Conservation (phyloP, 2,797 vertebrate species). For the Dermochelys coriacea region DNA sequence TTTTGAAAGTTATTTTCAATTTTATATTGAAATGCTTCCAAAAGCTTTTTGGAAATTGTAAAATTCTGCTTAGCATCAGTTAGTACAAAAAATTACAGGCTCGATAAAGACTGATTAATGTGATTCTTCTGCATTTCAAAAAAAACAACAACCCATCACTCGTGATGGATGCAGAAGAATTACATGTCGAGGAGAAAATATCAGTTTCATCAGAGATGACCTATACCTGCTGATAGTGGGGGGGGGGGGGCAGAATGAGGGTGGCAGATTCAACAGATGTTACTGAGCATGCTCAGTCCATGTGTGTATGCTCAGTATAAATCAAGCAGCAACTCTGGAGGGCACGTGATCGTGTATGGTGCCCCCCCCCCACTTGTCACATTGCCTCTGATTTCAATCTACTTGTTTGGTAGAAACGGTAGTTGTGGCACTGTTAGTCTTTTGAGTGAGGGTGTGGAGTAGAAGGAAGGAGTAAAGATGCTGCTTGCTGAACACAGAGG, state of each 20-base stretch:
- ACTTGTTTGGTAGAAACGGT: background rate
- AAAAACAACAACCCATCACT: constrained; percentile 28
- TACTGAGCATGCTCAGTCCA: background rate
- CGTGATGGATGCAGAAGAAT: constrained; percentile 51
- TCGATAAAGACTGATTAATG: constrained; percentile 47
- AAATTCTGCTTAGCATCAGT: constrained; percentile 13
- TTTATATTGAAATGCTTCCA: constrained; percentile 17
- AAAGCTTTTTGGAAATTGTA: constrained; percentile 3
- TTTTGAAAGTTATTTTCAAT: constrained; percentile 53
- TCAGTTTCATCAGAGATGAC: background rate
- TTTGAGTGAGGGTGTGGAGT: background rate
- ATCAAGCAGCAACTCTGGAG: background rate
- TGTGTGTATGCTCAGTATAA: background rate
- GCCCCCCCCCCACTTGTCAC: rapidly evolving
- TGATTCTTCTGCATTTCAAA: constrained; percentile 13
- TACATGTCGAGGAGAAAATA: constrained; percentile 9
- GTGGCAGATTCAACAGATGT: background rate
- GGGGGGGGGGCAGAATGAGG: background rate
- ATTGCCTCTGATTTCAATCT: background rate
- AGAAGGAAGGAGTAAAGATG: background rate
- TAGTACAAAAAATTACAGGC: constrained; percentile 28
- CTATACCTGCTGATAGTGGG: background rate
- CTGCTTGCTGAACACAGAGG: background rate
- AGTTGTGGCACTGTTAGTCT: background rate
- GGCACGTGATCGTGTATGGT: background rate